These are phyloP conservation scores for Xyliphius kryptos DNA, from an alignment of 2,113 vertebrate genomes.

Conservation along the genomic window DNA sequence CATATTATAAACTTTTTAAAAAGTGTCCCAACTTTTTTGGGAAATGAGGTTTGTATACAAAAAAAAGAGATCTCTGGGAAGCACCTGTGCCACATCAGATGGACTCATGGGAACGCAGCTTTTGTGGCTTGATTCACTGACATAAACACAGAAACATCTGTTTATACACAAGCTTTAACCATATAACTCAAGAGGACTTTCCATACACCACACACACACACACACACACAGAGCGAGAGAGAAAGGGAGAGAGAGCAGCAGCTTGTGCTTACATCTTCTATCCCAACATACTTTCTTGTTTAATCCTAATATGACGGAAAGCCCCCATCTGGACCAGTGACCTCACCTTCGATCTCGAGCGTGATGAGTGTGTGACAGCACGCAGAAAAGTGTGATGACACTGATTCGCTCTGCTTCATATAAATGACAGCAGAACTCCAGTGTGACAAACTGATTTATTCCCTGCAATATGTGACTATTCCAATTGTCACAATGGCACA, in stretches of 20 bases:
- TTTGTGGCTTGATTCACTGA: too few relatives aligned
- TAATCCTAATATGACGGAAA: constrained; percentile 27
- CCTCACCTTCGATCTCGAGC: constrained; percentile 30
- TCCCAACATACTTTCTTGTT: constrained; percentile 10
- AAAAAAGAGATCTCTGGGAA: too few relatives aligned
- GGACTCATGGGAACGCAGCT: constrained; percentile 7
- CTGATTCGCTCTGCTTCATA: constrained; percentile 21
- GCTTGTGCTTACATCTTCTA: constrained; percentile 26
- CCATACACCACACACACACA: too few relatives aligned
- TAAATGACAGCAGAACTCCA: constrained; percentile 1
- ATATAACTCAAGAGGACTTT: constrained; percentile 20
- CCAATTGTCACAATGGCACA: too few relatives aligned
- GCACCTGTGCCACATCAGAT: constrained; percentile 13
- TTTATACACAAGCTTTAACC: constrained; percentile 19
- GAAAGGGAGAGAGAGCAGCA: too few relatives aligned
- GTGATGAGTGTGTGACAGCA: constrained; percentile 18
- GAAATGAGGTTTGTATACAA: too few relatives aligned
- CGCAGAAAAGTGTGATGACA: constrained; percentile 27
- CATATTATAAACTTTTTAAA: too few relatives aligned
- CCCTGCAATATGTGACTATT: too few relatives aligned
- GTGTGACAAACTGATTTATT: constrained; percentile 18
- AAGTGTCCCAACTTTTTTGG: too few relatives aligned
- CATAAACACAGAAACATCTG: constrained; percentile 26
- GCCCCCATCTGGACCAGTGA: constrained; percentile 25
- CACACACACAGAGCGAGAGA: too few relatives aligned